phyloP scores from a whole-genome alignment of 2,113 vertebrate species.

The Cynoglossus semilaevis region DNA sequence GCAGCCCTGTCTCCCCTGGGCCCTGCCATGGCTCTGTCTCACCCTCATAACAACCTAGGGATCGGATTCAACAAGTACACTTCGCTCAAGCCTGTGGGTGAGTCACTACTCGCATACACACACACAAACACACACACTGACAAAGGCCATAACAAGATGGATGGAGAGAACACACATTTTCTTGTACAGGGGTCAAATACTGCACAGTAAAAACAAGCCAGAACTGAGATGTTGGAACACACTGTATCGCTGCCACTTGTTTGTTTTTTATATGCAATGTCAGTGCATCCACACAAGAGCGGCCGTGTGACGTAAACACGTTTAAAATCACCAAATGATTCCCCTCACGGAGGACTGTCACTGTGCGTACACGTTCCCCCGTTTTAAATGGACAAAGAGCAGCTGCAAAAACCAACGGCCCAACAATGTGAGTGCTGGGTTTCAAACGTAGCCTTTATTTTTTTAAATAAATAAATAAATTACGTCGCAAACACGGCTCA shows the following conservation, averaged over 20 bases:
- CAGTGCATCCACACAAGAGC: neutral
- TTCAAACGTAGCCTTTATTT: too few relatives aligned
- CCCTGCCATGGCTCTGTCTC: slow-evolving; percentile 75
- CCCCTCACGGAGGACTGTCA: neutral
- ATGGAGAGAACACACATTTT: neutral
- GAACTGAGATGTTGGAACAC: slow-evolving; percentile 4
- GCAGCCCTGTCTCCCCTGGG: slow-evolving; percentile 71
- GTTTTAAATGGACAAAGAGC: too few relatives aligned
- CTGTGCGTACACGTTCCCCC: too few relatives aligned
- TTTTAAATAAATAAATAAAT: too few relatives aligned
- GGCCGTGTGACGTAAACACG: slow-evolving; percentile 6
- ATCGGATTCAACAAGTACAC: slow-evolving; percentile 78
- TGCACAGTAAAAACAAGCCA: slow-evolving; percentile 3
- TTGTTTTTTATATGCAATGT: neutral
- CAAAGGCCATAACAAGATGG: neutral
- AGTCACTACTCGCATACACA: slow-evolving; percentile 34
- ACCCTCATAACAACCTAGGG: slow-evolving; percentile 79
- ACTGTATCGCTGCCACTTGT: neutral
- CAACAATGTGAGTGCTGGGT: too few relatives aligned
- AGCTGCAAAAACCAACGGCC: too few relatives aligned
- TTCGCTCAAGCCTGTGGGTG: slow-evolving; percentile 76
- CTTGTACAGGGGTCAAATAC: neutral
- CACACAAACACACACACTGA: slow-evolving; percentile 7
- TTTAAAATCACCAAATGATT: neutral
- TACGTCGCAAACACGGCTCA: too few relatives aligned